Evolutionary conservation across 2,888 invertebrate species (phyloP), one percentile per base, ranked within the genome.

Genomic region (Zele albiditarsus): DNA sequence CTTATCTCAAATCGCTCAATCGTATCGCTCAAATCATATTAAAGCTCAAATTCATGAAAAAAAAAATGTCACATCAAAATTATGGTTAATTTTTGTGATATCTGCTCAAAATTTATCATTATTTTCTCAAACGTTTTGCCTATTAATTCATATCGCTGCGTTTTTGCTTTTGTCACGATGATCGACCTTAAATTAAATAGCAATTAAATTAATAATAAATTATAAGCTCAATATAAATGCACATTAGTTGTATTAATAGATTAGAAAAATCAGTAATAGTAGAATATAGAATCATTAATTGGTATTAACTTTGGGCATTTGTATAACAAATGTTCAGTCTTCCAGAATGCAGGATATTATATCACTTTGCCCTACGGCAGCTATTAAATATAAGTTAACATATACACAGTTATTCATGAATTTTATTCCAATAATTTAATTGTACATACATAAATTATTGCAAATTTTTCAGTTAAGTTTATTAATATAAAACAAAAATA

Each of bases 321-420:
- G 42, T 57, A 57, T 57, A 65, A 27, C 38, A 74, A 75, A 73
- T 57, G 63, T 53, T 73, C 78, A 72, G 86, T 87, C 87, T 87
- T 87, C 87, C 87, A 85, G 84, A 84, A 84, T 85, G 79, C 82
- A 85, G 78, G 86, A 86, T 86, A 85, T 85, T 86, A 86, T 78
- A 63, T 67, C 46, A 65, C 66, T 80, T 81, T 80, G 82, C 82
- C 82, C 79, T 33, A n/a, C 69, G 79, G 81, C 80, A 81, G 83
- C 82, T 84, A 76, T 77, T 81, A 72, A 77, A 75, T 77, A 67
- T 75, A 66, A 72, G 20, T 57, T 25, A 60, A 31, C n/a, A n/a
- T n/a, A 70, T 31, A 71, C 12, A 20, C 3, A 14, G 3, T 33
- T 60, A 60, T 12, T 27, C 38, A 6, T 20, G 60, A 58, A 42